phyloP scores from a whole-genome alignment of 2,797 vertebrate genomes.

The Paguma larvata region DNA sequence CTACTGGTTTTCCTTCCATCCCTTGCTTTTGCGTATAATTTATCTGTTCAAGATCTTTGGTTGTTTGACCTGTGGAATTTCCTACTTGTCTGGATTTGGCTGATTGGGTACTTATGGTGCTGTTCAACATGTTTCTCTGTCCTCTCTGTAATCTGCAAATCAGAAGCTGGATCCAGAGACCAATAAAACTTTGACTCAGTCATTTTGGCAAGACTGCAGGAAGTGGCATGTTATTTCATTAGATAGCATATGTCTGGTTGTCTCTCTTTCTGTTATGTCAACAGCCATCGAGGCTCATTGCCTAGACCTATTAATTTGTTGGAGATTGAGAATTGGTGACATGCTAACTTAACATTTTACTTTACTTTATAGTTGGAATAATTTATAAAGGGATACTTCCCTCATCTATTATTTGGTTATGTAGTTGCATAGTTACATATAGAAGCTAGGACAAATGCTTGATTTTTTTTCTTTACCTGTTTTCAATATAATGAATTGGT shows the following conservation, averaged over 20 bases:
- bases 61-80: neutral
- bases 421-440: neutral
- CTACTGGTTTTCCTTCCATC: neutral
- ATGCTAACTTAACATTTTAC: neutral
- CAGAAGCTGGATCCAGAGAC: slow-evolving; percentile 28
- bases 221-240: slow-evolving; percentile 26
- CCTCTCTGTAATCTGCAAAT: neutral
- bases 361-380: neutral
- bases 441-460: neutral
- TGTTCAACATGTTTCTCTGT: neutral
- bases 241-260: neutral
- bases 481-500: neutral
- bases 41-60: neutral
- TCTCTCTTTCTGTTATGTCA: slow-evolving; percentile 32
- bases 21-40: neutral
- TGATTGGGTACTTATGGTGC: neutral
- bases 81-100: neutral
- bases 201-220: slow-evolving; percentile 14
- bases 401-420: neutral
- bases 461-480: neutral
- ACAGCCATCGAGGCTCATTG: neutral
- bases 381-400: neutral
- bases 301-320: slow-evolving; percentile 39
- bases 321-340: slow-evolving; percentile 42
- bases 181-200: neutral